Conservation (phyloP, 2,797 vertebrate genomes). For the Rhinella marina region DNA sequence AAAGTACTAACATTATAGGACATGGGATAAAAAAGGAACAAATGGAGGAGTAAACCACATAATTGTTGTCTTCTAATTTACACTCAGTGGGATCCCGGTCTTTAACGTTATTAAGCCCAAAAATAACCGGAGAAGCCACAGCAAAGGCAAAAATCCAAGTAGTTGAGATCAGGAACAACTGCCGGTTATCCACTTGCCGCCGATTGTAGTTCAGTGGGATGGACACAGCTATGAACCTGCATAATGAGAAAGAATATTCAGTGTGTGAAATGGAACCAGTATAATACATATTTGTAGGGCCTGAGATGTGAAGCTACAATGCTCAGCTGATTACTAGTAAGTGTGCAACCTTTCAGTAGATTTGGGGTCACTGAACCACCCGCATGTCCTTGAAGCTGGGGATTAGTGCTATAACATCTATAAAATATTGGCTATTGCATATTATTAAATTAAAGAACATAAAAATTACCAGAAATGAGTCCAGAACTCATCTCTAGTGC, state of each 20-base stretch:
- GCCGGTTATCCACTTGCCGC: constrained; percentile 86
- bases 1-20: constrained; percentile 93
- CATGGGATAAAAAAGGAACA: constrained; percentile 98
- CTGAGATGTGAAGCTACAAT: no score
- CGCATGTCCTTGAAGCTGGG: no score
- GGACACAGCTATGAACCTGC: constrained; percentile 92
- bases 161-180: constrained; percentile 84
- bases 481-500: no score
- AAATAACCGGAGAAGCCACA: constrained; percentile 90
- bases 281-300: neutral
- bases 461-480: no score
- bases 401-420: no score
- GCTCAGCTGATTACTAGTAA: no score
- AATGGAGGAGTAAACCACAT: constrained; percentile 90
- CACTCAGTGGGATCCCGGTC: constrained; percentile 83
- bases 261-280: neutral
- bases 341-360: no score
- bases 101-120: constrained; percentile 89
- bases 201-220: constrained; percentile 90
- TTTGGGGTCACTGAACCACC: no score
- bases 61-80: constrained; percentile 89
- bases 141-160: constrained; percentile 92
- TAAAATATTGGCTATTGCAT: no score
- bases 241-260: neutral
- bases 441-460: no score